Evolutionary conservation across 2,888 invertebrate genomes (phyloP).

Genomic region (Hemaris fuciformis): DNA sequence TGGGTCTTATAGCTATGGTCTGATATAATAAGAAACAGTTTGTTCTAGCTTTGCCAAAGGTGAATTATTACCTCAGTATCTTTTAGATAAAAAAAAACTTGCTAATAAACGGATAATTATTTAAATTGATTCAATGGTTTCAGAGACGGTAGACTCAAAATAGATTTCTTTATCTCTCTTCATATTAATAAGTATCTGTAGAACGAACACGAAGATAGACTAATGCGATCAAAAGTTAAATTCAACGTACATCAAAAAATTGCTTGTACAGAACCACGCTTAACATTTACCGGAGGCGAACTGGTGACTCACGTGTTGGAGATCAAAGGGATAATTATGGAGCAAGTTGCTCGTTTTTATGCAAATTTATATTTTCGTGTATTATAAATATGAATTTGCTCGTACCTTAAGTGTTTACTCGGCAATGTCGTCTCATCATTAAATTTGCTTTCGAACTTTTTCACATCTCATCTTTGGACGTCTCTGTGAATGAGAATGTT

Average conservation of each 20-base stretch:
- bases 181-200: neutral
- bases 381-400: slow-evolving; percentile 19
- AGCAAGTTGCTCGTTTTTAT: slow-evolving; percentile 44
- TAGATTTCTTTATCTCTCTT: too few species aligned
- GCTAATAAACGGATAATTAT: too few species aligned
- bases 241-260: neutral
- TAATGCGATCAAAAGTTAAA: neutral
- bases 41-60: too few species aligned
- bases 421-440: slow-evolving; percentile 10
- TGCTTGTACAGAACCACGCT: slow-evolving; percentile 28
- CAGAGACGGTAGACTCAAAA: too few species aligned
- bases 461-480: neutral
- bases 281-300: slow-evolving; percentile 39
- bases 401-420: slow-evolving; percentile 9
- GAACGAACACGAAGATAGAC: neutral
- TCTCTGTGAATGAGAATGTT: neutral
- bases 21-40: too few species aligned
- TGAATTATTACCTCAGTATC: too few species aligned
- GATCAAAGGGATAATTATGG: slow-evolving; percentile 54
- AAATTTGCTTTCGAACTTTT: neutral
- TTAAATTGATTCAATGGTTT: too few species aligned
- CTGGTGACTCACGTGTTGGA: slow-evolving; percentile 45
- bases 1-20: too few species aligned
- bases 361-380: slow-evolving; percentile 29
- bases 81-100: too few species aligned